Evolutionary conservation across 2,888 invertebrate genomes (phyloP), one percentile per base, ranked within the genome.

Genomic region (Rotaria macrura): DNA sequence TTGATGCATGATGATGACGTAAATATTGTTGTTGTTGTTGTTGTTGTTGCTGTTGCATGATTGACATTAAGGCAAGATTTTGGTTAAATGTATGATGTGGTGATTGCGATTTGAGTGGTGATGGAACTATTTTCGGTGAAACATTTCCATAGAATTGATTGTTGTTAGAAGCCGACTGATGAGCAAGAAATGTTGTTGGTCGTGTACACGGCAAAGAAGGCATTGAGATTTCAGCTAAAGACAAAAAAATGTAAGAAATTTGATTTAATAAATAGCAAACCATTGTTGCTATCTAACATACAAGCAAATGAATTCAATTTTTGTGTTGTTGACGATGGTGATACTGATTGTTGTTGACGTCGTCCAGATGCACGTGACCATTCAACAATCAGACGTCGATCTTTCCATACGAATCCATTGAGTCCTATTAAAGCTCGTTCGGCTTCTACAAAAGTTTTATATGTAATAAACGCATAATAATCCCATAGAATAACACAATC

Each of bases 401-500:
- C 85, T 38, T 85, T 85, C 49, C 83, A 85, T n/a, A 49, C 6
- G 49, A 65, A 49, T n/a, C 85, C 85, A 65, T 85, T 83, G 10
- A 85, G 12, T 52, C 57, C 57, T 34, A 83, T 49, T n/a, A 85
- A 65, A 12, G 85, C 85, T 52, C 47, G 38, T 65, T 85, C 83
- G 10, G 85, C 85, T 84, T 85, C 85, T n/a, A 38, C n/a, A 34
- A 85, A 85, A 17, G 83, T 83, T 20, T 65, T 49, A 72, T 65
- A 85, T 38, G 83, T 83, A 23, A 85, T 84, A 52, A 85, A 85
- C 57, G 85, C 85, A 49, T 85, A 85, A 49, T 85, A 83, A 84
- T 85, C 83, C 85, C 85, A 85, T 65, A 85, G 38, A 17, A 85
- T 85, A 38, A 85, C 85, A 72, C 85, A 85, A 43, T 85, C 85